These are phyloP conservation scores for Actinostola sp. DNA, from an alignment of 92 coral and sea anemone genomes.

Conservation along the genomic window DNA sequence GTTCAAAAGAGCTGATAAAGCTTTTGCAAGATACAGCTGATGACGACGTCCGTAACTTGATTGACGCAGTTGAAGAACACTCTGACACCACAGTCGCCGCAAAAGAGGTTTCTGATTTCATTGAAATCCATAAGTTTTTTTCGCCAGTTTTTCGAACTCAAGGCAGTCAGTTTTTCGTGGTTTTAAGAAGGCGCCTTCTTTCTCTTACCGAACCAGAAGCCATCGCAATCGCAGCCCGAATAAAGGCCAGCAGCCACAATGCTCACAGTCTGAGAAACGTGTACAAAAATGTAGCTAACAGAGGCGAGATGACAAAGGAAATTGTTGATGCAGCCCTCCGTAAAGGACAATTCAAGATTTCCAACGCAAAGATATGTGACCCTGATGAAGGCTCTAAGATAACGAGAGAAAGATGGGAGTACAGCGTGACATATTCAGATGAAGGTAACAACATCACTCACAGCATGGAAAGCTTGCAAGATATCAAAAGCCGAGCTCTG, in stretches of 20 bases:
- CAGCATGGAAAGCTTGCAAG: conserved; percentile 48
- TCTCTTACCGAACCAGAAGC: conserved; percentile 18
- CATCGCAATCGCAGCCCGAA: conserved; percentile 56
- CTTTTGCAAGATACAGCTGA: conserved; percentile 59
- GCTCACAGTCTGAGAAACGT: conserved; percentile 68
- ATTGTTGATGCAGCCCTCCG: conserved; percentile 49
- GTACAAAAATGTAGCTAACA: conserved; percentile 72
- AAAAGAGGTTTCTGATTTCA: conserved; percentile 67
- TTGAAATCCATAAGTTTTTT: conserved; percentile 67
- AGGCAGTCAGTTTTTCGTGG: conserved; percentile 30
- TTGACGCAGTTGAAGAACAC: conserved; percentile 80
- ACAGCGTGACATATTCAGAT: conserved; percentile 39
- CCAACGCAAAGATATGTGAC: too few species aligned
- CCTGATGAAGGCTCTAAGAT: conserved; percentile 10
- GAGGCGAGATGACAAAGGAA: conserved; percentile 78
- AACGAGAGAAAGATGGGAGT: conserved; percentile 36
- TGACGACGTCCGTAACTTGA: conserved; percentile 68
- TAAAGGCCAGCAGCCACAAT: conserved; percentile 57
- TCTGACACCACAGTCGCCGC: conserved; percentile 71
- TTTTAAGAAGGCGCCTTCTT: conserved; percentile 23
- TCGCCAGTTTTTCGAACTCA: conserved; percentile 43
- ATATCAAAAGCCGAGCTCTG: conserved; percentile 73
- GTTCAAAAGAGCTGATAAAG: conserved; percentile 50
- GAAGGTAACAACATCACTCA: not conserved
- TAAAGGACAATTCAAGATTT: conserved; percentile 47